Conservation (phyloP, 2,113 vertebrate genomes). For the Limnothrissa miodon region DNA sequence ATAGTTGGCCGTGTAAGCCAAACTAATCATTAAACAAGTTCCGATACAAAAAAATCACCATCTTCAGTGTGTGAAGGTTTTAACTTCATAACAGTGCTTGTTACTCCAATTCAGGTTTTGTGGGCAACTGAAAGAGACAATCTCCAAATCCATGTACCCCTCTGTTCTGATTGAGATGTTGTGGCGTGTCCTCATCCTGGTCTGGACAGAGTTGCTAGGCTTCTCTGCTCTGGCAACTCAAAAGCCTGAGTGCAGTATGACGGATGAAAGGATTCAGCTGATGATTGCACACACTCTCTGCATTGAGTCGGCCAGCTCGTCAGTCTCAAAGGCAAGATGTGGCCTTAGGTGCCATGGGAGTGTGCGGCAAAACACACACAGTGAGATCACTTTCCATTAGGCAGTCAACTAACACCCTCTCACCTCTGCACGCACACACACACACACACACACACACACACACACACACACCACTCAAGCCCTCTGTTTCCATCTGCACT, state of each 20-base stretch:
- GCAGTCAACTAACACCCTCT: not conserved
- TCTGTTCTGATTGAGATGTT: too few relatives aligned
- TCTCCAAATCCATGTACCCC: too few relatives aligned
- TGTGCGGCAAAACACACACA: not conserved
- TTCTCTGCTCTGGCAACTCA: not conserved
- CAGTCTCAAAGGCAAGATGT: not conserved
- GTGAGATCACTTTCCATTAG: constrained; percentile 16
- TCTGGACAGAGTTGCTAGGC: too few relatives aligned
- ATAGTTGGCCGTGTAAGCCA: too few relatives aligned
- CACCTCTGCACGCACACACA: not conserved
- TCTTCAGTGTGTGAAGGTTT: too few relatives aligned
- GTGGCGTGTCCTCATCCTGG: too few relatives aligned
- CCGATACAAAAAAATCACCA: too few relatives aligned
- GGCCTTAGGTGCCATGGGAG: not conserved
- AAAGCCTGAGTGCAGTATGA: not conserved
- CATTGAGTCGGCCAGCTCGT: not conserved
- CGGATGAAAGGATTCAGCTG: not conserved
- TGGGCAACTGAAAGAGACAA: too few relatives aligned
- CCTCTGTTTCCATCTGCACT: not conserved
- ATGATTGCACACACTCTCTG: not conserved
- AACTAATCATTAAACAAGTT: too few relatives aligned
- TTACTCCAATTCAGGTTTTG: too few relatives aligned
- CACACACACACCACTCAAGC: not conserved
- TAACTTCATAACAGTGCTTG: too few relatives aligned
- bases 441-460: not conserved